Percentiles rank a stretch among this genome's conserved stretches.
These are phyloP conservation scores for Autographa gamma DNA, from an alignment of 2,888 invertebrate species.

Conservation along the genomic window DNA sequence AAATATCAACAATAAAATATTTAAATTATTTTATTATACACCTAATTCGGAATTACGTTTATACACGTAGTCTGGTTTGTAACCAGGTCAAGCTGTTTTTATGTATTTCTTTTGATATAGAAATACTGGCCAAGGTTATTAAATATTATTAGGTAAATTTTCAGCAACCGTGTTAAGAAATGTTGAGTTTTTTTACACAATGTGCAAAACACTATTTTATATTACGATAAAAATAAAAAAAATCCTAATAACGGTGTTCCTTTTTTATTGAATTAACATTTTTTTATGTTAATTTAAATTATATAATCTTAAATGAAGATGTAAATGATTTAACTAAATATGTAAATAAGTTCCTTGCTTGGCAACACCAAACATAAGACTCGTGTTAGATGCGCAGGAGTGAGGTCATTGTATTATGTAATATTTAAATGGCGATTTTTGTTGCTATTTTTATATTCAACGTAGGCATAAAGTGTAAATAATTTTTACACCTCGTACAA, in stretches of 20 bases:
- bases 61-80: background rate
- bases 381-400: slow-evolving; percentile 37
- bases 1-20: background rate
- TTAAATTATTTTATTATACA: background rate
- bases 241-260: background rate
- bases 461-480: slow-evolving; percentile 23
- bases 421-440: slow-evolving; percentile 47
- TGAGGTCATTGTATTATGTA: slow-evolving; percentile 59
- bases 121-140: background rate
- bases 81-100: background rate
- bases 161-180: background rate
- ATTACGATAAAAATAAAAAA: no score
- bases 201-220: no score
- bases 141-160: background rate
- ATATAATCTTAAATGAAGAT: background rate
- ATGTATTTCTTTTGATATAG: slow-evolving; percentile 4
- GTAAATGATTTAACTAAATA: background rate
- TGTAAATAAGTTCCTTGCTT: slow-evolving; percentile 6
- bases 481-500: no score
- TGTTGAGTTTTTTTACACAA: background rate
- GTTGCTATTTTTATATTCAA: slow-evolving; percentile 30
- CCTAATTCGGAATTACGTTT: background rate
- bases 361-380: slow-evolving; percentile 31
- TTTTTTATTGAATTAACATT: background rate
- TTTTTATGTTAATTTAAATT: background rate